These are phyloP conservation scores for Amiota communis DNA, from an alignment of 2,888 invertebrate genomes.

Conservation along the genomic window DNA sequence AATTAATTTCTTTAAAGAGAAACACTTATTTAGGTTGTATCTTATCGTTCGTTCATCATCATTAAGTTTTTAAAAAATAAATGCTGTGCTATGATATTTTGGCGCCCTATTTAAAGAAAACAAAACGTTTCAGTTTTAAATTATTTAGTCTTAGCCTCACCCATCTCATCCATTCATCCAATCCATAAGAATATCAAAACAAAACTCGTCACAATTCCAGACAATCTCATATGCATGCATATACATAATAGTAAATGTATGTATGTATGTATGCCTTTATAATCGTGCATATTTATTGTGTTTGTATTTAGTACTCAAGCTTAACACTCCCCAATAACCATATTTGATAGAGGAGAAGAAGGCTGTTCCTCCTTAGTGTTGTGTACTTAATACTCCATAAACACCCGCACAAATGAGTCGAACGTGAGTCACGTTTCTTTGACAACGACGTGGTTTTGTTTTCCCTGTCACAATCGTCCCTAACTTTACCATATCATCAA, in stretches of 20 bases:
- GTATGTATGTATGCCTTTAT: background rate
- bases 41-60: no score
- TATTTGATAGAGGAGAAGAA: no score
- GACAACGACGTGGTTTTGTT: background rate
- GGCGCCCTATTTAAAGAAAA: constrained; percentile 52
- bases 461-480: constrained; percentile 1
- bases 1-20: no score
- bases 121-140: background rate
- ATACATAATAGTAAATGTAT: background rate
- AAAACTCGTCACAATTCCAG: constrained; percentile 52
- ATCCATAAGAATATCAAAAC: constrained; percentile 47
- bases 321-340: no score
- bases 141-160: background rate
- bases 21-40: no score
- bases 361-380: no score
- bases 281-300: background rate
- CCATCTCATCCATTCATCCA: constrained; percentile 43
- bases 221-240: background rate
- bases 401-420: constrained; percentile 13
- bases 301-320: background rate
- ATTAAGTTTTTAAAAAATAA: no score
- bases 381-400: background rate
- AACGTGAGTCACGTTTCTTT: constrained; percentile 27
- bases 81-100: constrained; percentile 26
- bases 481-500: background rate